These are phyloP conservation scores for Drosophila mayaguana DNA, from an alignment of 2,888 invertebrate species.

Conservation along the genomic window DNA sequence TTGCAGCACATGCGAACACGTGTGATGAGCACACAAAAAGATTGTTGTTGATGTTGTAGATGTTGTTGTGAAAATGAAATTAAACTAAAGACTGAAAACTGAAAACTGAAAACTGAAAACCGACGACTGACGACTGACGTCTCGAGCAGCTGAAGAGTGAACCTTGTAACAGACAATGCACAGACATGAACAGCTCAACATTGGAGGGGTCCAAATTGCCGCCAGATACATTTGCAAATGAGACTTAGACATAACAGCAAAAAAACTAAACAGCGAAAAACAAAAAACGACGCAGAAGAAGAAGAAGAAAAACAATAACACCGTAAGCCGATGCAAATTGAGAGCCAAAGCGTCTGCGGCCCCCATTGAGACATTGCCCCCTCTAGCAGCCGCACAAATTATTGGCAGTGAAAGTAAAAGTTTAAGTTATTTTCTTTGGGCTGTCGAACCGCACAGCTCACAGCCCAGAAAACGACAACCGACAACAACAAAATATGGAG, in stretches of 20 bases:
- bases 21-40: conserved; percentile 47
- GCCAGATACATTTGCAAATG: conserved; percentile 75
- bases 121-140: conserved; percentile 5
- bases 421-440: conserved; percentile 68
- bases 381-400: conserved; percentile 69
- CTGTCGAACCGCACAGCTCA: conserved; percentile 71
- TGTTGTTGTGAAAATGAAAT: conserved; percentile 74
- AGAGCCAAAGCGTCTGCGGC: conserved; percentile 44
- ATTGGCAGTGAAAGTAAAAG: conserved; percentile 84
- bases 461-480: conserved; percentile 15
- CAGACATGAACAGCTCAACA: conserved; percentile 25
- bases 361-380: conserved; percentile 38
- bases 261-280: conserved; percentile 16
- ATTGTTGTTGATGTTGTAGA: conserved; percentile 41
- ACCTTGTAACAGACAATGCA: conserved; percentile 60
- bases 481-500: conserved; percentile 2
- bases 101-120: conserved; percentile 25
- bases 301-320: conserved; percentile 37
- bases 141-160: conserved; percentile 7
- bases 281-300: not conserved
- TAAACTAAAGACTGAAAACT: conserved; percentile 62
- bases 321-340: conserved; percentile 66
- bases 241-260: conserved; percentile 55
- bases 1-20: conserved; percentile 74
- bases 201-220: conserved; percentile 61